These are phyloP conservation scores for Cololabis saira DNA, from an alignment of 2,113 vertebrate genomes.

Conservation along the genomic window DNA sequence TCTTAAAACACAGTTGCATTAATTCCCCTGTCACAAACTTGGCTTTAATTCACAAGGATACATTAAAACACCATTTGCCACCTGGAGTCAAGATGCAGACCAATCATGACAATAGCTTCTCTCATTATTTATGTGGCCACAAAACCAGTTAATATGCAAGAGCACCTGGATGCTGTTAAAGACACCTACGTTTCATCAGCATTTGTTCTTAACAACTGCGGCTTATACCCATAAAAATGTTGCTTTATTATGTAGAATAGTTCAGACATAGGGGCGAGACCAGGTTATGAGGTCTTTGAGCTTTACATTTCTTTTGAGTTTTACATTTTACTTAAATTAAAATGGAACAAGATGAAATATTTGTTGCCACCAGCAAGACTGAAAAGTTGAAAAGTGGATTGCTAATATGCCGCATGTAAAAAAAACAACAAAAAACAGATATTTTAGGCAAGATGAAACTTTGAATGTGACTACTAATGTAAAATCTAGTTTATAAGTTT, in stretches of 20 bases:
- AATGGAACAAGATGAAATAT: background rate
- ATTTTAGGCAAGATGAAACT: too few species aligned
- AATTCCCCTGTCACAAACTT: conserved; percentile 18
- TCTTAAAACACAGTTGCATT: background rate
- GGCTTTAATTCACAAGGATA: conserved; percentile 40
- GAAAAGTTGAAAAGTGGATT: background rate
- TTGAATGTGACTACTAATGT: too few species aligned
- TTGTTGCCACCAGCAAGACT: background rate
- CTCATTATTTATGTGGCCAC: conserved; percentile 57
- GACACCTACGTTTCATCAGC: conserved; percentile 57
- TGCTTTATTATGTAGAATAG: conserved; percentile 15
- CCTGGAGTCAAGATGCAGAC: conserved; percentile 58
- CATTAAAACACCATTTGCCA: conserved; percentile 57
- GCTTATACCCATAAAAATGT: conserved; percentile 29
- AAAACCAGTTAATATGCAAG: conserved; percentile 55
- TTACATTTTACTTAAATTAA: conserved; percentile 20
- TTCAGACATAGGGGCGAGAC: background rate
- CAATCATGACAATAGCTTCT: conserved; percentile 50
- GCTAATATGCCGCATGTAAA: background rate
- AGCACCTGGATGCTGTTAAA: conserved; percentile 63
- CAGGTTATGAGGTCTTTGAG: background rate
- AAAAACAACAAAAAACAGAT: too few species aligned
- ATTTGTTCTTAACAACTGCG: conserved; percentile 42
- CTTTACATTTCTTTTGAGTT: background rate
- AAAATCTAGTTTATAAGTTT: too few species aligned